Conservation (phyloP, 2,888 invertebrate genomes). For the Pyrrhosoma nymphula region DNA sequence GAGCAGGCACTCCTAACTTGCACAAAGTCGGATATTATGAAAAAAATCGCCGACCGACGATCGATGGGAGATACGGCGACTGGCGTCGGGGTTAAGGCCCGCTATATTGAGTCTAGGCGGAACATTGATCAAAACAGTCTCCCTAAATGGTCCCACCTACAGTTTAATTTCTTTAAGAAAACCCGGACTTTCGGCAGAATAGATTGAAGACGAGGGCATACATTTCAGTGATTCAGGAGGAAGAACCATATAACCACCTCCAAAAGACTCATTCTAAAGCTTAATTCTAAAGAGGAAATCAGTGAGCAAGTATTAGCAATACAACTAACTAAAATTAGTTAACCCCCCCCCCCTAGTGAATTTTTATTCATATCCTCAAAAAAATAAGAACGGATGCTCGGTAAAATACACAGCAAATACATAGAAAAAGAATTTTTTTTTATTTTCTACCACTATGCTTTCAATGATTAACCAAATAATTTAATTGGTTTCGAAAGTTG, state of each 20-base stretch:
- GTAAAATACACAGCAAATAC: too few relatives aligned
- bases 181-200: background rate
- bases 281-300: background rate
- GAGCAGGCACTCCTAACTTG: background rate
- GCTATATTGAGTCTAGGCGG: slow-evolving; percentile 45
- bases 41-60: slow-evolving; percentile 15
- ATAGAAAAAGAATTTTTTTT: too few relatives aligned
- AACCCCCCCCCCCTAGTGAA: too few relatives aligned
- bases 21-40: slow-evolving; percentile 13
- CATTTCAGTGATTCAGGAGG: background rate
- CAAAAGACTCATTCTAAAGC: background rate
- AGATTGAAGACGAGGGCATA: background rate
- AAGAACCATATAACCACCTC: background rate
- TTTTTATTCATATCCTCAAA: too few relatives aligned
- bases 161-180: slow-evolving; percentile 17
- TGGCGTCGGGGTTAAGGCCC: slow-evolving; percentile 51
- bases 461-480: too few relatives aligned
- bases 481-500: too few relatives aligned
- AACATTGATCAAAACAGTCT: slow-evolving; percentile 50
- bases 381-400: too few relatives aligned
- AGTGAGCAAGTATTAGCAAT: background rate
- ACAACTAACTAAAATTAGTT: too few relatives aligned
- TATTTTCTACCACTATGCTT: too few relatives aligned
- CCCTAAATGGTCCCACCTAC: slow-evolving; percentile 10
- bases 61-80: slow-evolving; percentile 30